phyloP scores from a whole-genome alignment of 2,797 vertebrate species.

The Cephalopachus bancanus region DNA sequence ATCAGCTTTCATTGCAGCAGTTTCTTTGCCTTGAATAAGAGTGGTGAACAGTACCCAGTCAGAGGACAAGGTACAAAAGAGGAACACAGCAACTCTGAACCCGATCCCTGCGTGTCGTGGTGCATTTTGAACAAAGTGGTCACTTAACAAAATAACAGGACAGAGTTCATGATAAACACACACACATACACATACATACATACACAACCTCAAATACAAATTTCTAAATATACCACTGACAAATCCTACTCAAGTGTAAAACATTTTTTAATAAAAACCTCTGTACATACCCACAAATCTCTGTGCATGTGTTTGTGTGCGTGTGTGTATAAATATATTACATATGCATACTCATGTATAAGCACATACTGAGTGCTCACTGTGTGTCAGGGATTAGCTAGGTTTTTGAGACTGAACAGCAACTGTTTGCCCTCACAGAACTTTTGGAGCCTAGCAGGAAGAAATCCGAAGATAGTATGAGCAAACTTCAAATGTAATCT shows the following conservation, averaged over 20 bases:
- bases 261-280: neutral
- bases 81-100: neutral
- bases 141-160: neutral
- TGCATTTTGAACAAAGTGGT: neutral
- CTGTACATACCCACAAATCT: neutral
- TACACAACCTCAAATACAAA: neutral
- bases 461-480: neutral
- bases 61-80: constrained; percentile 11
- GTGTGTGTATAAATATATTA: neutral
- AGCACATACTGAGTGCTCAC: neutral
- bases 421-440: neutral
- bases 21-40: constrained; percentile 97
- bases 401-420: neutral
- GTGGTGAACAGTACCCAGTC: constrained; percentile 34
- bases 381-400: neutral
- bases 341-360: neutral
- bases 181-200: neutral
- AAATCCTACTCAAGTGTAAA: constrained; percentile 26
- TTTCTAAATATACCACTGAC: constrained; percentile 14
- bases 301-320: neutral
- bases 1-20: constrained; percentile 98
- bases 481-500: neutral
- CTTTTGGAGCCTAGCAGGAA: neutral
- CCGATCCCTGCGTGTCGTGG: neutral
- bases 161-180: neutral